These are phyloP conservation scores for Adineta ricciae DNA, from an alignment of 2,888 invertebrate genomes.

Conservation along the genomic window DNA sequence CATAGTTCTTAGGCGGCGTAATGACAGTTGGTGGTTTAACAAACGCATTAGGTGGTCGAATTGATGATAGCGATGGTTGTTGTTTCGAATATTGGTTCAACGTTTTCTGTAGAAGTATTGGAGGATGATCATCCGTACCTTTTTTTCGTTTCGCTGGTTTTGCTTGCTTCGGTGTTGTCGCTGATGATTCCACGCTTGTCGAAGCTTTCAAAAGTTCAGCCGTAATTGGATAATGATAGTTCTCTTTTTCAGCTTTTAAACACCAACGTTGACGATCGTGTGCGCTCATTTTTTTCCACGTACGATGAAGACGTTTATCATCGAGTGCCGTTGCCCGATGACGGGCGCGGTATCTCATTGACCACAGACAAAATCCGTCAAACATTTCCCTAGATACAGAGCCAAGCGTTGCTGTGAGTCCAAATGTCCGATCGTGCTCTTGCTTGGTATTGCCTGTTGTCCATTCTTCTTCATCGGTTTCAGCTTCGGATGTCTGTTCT, in stretches of 20 bases:
- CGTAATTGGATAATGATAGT: constrained; percentile 2
- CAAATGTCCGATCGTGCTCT: background rate
- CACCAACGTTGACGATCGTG: constrained; percentile 17
- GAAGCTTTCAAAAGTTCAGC: background rate
- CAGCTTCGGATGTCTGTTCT: background rate
- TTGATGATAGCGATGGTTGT: background rate
- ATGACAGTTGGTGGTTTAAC: background rate
- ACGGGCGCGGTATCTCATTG: constrained; percentile 2
- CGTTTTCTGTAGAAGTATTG: constrained; percentile 3
- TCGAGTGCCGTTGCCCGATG: background rate
- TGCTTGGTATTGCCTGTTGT: background rate
- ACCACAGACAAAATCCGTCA: background rate
- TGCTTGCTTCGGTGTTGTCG: background rate
- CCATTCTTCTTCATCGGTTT: background rate
- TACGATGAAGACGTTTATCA: background rate
- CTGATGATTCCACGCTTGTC: background rate
- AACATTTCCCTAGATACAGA: background rate
- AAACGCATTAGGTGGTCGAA: constrained; percentile 7
- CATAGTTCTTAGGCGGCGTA: background rate
- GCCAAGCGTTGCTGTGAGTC: background rate
- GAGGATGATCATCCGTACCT: background rate
- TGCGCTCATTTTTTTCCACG: constrained; percentile 22
- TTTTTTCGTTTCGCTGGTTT: background rate
- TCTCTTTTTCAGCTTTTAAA: constrained; percentile 6
- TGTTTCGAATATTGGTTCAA: constrained; percentile 19